phyloP scores from a whole-genome alignment of 1,140 invertebrate genomes.

The Drosophila subobscura region DNA sequence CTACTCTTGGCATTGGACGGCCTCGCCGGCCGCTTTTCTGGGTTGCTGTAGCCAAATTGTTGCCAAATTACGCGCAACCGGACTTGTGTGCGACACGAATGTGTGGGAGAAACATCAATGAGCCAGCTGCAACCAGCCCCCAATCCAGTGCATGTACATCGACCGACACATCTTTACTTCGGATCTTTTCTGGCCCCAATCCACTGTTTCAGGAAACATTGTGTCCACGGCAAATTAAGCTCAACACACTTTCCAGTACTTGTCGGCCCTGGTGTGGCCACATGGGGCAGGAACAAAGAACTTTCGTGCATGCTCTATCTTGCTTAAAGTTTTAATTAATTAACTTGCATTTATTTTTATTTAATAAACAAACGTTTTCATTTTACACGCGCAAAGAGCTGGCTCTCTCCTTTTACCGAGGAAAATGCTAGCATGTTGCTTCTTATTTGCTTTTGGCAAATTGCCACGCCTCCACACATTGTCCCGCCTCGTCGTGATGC shows the following conservation, averaged over 20 bases:
- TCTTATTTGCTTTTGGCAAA: conserved; percentile 50
- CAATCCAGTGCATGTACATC: neutral
- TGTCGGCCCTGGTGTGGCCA: conserved; percentile 10
- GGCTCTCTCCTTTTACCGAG: neutral
- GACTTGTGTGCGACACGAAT: conserved; percentile 2
- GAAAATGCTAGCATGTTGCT: conserved; percentile 4
- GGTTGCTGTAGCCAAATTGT: conserved; percentile 40
- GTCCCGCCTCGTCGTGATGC: conserved; percentile 15
- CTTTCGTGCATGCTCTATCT: conserved; percentile 69
- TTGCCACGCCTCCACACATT: conserved; percentile 17
- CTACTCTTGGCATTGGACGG: conserved; percentile 73
- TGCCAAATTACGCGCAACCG: conserved; percentile 57
- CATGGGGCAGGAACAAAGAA: conserved; percentile 24
- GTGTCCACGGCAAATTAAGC: conserved; percentile 55
- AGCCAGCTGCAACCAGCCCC: conserved; percentile 6
- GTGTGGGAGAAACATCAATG: conserved; percentile 31
- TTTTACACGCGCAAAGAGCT: conserved; percentile 24
- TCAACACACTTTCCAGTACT: conserved; percentile 46
- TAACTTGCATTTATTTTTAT: conserved; percentile 79
- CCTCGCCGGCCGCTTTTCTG: conserved; percentile 51
- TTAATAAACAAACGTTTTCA: conserved; percentile 76
- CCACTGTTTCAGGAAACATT: no score
- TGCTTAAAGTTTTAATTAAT: conserved; percentile 76
- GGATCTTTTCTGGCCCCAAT: no score
- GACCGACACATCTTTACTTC: no score